These are phyloP conservation scores for Strix uralensis DNA, from an alignment of 2,113 vertebrate genomes.

Conservation along the genomic window DNA sequence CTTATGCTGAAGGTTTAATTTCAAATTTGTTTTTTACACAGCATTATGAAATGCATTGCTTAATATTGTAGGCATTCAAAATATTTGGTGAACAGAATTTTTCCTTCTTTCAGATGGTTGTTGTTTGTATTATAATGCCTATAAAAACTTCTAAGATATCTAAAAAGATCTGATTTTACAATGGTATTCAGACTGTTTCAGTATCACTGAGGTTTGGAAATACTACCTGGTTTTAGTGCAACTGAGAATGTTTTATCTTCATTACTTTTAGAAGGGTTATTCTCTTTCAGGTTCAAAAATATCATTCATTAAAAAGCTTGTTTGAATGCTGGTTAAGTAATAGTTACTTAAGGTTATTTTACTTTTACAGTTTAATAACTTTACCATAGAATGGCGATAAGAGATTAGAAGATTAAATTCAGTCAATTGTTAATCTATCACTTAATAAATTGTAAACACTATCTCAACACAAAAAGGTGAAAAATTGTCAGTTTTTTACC, in stretches of 20 bases:
- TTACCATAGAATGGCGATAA: background rate
- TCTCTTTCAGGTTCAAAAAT: background rate
- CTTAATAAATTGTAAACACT: slow-evolving; percentile 63
- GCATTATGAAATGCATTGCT: background rate
- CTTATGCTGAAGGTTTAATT: background rate
- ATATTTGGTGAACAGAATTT: background rate
- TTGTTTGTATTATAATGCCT: background rate
- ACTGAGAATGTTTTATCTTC: background rate
- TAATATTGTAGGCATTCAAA: background rate
- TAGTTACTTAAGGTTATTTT: slow-evolving; percentile 30
- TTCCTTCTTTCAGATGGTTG: background rate
- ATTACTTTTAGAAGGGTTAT: background rate
- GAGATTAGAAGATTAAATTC: slow-evolving; percentile 46
- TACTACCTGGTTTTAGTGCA: background rate
- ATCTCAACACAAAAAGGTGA: slow-evolving; percentile 55
- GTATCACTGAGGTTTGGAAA: background rate
- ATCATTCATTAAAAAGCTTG: background rate
- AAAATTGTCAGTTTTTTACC: slow-evolving; percentile 51
- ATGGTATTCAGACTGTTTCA: background rate
- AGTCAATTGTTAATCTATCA: slow-evolving; percentile 52
- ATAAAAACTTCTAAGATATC: background rate
- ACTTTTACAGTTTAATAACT: slow-evolving; percentile 39
- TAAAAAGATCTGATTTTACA: background rate
- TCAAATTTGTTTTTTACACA: background rate
- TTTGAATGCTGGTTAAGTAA: slow-evolving; percentile 4